phyloP scores from a whole-genome alignment of 2,888 invertebrate species.

The Hermaeophaga mercurialis region DNA sequence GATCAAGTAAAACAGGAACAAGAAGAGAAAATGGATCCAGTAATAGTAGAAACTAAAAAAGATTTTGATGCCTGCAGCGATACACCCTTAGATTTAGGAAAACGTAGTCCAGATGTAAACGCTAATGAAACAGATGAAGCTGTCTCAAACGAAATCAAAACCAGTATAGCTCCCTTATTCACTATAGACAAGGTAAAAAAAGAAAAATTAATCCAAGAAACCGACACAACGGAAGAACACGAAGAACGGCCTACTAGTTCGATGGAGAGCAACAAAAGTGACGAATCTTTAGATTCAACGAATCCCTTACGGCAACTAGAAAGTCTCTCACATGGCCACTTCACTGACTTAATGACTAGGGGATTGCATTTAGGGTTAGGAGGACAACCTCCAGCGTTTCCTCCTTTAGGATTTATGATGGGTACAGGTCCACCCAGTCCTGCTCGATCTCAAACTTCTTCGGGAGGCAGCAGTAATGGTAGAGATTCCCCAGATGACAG shows the following conservation, averaged over 20 bases:
- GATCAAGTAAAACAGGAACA: conserved; percentile 40
- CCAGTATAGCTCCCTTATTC: conserved; percentile 56
- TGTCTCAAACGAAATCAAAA: conserved; percentile 53
- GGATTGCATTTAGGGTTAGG: conserved; percentile 55
- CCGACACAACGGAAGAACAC: conserved; percentile 52
- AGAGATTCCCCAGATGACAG: conserved; percentile 65
- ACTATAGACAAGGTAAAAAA: conserved; percentile 55
- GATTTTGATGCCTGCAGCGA: conserved; percentile 45
- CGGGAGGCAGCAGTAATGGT: conserved; percentile 63
- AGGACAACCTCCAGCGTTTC: conserved; percentile 55
- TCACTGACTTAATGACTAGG: conserved; percentile 62
- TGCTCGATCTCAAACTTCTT: conserved; percentile 66
- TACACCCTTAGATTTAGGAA: conserved; percentile 56
- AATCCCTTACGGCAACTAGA: conserved; percentile 79
- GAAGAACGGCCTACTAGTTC: conserved; percentile 61
- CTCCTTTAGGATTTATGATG: conserved; percentile 59
- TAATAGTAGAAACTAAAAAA: conserved; percentile 37
- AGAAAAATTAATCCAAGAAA: conserved; percentile 51
- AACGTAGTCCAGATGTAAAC: conserved; percentile 58
- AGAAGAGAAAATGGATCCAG: conserved; percentile 37
- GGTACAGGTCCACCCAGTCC: conserved; percentile 65
- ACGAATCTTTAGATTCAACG: conserved; percentile 67
- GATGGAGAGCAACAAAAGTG: conserved; percentile 63
- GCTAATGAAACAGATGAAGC: conserved; percentile 55
- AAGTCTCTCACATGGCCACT: conserved; percentile 79